Conservation (phyloP, 2,888 invertebrate genomes). For the Phortica okadai region DNA sequence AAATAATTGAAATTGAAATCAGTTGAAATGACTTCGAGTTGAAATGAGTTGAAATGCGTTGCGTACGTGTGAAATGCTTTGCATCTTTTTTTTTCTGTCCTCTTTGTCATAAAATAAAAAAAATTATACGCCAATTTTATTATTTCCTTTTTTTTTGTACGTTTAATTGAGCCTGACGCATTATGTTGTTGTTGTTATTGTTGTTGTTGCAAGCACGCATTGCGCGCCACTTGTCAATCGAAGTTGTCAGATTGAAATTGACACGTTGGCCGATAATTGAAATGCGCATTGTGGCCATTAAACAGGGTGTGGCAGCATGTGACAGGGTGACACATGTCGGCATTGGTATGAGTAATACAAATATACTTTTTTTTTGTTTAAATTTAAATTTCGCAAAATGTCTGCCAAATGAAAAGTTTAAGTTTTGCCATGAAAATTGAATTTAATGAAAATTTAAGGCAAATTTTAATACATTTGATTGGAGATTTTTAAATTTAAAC, state of each 20-base stretch:
- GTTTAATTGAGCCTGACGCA: conserved; percentile 13
- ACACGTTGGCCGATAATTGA: conserved; percentile 64
- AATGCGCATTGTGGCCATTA: conserved; percentile 43
- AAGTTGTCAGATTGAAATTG: conserved; percentile 65
- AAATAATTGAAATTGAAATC: not conserved
- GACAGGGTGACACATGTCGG: conserved; percentile 21
- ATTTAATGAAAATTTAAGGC: too few species aligned
- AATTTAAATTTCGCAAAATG: too few species aligned
- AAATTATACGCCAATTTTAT: not conserved
- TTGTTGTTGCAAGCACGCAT: conserved; percentile 32
- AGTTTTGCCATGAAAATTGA: too few species aligned
- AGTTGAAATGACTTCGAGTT: conserved; percentile 38
- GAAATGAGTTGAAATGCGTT: conserved; percentile 36
- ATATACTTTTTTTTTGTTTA: too few species aligned
- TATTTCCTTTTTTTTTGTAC: not conserved
- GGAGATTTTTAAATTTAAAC: too few species aligned
- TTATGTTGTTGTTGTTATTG: conserved; percentile 39
- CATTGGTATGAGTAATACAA: not conserved
- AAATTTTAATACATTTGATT: too few species aligned
- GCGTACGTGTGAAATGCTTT: conserved; percentile 10
- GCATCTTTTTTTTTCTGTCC: not conserved
- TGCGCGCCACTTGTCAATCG: conserved; percentile 46
- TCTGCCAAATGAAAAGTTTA: too few species aligned
- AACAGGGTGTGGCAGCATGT: not conserved
- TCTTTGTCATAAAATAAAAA: conserved; percentile 13